A percentile compares a stretch with the other conserved stretches of the same genome.
phyloP scores from a whole-genome alignment of 2,888 invertebrate species.

The Drosophila pullipes region DNA sequence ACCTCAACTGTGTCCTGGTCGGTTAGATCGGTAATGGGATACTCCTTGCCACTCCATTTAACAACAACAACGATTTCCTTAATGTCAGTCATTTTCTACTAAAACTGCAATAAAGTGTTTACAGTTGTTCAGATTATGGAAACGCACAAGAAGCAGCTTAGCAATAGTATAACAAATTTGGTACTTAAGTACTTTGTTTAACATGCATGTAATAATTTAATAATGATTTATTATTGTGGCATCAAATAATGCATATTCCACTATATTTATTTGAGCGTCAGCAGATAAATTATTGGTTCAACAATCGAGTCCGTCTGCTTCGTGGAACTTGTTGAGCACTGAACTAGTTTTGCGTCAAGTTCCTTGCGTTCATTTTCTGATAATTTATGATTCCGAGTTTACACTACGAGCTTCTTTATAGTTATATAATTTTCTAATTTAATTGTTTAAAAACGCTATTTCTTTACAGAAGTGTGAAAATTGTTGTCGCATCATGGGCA shows the following conservation, averaged over 20 bases:
- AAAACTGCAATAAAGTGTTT: constrained; percentile 15
- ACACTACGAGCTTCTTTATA: not conserved
- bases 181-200: constrained; percentile 24
- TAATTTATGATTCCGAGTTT: not conserved
- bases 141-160: not conserved
- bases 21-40: constrained; percentile 90
- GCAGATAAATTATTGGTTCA: constrained; percentile 31
- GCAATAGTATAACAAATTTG: not conserved
- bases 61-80: constrained; percentile 86
- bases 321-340: constrained; percentile 7
- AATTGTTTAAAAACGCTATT: not conserved
- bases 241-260: constrained; percentile 28
- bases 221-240: constrained; percentile 1
- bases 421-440: not conserved
- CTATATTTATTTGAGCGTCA: constrained; percentile 47
- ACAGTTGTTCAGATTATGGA: not conserved
- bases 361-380: constrained; percentile 2
- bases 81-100: constrained; percentile 56
- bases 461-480: not conserved
- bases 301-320: constrained; percentile 15
- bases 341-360: constrained; percentile 14
- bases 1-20: constrained; percentile 91
- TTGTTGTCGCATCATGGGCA: not conserved
- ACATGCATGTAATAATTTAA: constrained; percentile 19
- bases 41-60: constrained; percentile 98